Conservation (phyloP, 2,797 vertebrate species). For the Trachops cirrhosus region DNA sequence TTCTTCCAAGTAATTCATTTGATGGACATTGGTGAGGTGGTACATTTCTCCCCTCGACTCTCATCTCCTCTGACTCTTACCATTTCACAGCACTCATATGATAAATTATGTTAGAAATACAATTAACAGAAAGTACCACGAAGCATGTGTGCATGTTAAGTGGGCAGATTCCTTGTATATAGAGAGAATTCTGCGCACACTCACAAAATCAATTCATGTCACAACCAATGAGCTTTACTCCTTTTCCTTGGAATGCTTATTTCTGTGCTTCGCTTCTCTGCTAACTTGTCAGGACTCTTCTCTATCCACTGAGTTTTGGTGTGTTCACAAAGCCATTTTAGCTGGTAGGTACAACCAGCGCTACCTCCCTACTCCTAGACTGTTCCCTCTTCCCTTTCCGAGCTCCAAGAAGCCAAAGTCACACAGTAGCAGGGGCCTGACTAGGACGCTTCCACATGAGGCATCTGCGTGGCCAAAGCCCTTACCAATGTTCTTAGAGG, state of each 20-base stretch:
- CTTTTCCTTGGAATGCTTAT: not conserved
- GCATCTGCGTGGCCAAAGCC: not conserved
- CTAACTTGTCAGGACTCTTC: not conserved
- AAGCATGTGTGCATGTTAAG: not conserved
- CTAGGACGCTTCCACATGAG: not conserved
- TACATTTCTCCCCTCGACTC: not conserved
- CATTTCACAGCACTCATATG: not conserved
- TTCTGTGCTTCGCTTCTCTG: not conserved
- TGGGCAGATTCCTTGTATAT: not conserved
- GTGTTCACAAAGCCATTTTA: not conserved
- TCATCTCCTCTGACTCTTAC: not conserved
- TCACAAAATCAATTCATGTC: not conserved
- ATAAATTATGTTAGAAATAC: conserved; percentile 12
- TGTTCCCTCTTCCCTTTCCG: not conserved
- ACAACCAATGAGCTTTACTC: not conserved
- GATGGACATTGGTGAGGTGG: not conserved
- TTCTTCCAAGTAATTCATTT: not conserved
- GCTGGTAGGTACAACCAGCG: not conserved
- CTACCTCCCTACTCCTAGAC: not conserved
- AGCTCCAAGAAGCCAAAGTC: not conserved
- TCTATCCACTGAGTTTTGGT: not conserved
- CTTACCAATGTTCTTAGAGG: not conserved
- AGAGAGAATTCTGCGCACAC: not conserved
- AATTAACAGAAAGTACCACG: not conserved
- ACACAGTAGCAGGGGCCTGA: not conserved